Evolutionary conservation across 2,888 invertebrate species (phyloP).

Genomic region (Epirrita christyi): DNA sequence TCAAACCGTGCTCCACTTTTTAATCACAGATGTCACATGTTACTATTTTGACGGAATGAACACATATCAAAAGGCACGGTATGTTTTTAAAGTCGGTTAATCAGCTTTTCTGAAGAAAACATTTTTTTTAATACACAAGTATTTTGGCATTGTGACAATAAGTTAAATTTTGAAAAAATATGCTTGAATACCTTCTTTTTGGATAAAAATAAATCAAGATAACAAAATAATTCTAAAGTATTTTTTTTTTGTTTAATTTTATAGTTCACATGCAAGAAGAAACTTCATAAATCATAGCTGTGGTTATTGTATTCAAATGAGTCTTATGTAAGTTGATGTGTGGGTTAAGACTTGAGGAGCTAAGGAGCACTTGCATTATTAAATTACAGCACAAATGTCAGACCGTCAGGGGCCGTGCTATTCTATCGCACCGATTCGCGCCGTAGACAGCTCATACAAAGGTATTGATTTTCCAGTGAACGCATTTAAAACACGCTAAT

Average conservation of each 20-base stretch:
- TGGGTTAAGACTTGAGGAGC: slow-evolving; percentile 15
- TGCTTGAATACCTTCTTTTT: too few species aligned
- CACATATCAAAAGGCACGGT: slow-evolving; percentile 18
- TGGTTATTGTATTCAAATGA: too few species aligned
- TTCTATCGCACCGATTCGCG: slow-evolving; percentile 7
- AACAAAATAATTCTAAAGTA: too few species aligned
- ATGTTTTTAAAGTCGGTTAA: slow-evolving; percentile 1
- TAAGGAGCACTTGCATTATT: slow-evolving; percentile 43
- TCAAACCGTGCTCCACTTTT: slow-evolving; percentile 45
- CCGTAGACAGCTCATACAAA: slow-evolving; percentile 20
- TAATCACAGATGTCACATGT: slow-evolving; percentile 46
- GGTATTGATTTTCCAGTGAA: slow-evolving; percentile 45
- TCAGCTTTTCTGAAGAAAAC: not conserved
- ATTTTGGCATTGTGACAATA: too few species aligned
- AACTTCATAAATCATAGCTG: too few species aligned
- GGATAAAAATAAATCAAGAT: too few species aligned
- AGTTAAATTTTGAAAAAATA: too few species aligned
- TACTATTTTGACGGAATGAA: slow-evolving; percentile 28
- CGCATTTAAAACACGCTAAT: too few species aligned
- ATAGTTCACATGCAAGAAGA: too few species aligned
- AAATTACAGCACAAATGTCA: slow-evolving; percentile 36
- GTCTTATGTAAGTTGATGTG: too few species aligned
- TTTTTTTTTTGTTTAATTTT: too few species aligned
- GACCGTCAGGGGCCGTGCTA: slow-evolving; percentile 31
- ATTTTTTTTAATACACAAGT: too few species aligned